Conservation (phyloP, 2,888 invertebrate species). For the Melinaea marsaeus region DNA sequence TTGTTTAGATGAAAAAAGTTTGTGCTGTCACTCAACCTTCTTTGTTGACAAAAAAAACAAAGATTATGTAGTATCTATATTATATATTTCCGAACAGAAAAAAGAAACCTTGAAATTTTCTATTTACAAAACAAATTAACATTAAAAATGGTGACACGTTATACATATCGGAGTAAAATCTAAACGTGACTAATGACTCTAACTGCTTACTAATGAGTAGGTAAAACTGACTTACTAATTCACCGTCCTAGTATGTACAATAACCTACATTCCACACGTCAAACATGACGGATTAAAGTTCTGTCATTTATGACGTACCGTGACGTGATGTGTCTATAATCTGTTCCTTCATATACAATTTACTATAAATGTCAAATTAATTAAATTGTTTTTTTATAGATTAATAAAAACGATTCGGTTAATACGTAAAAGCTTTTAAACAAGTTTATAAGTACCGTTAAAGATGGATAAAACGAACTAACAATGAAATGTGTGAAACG, state of each 20-base stretch:
- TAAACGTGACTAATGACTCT: conserved; percentile 26
- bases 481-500: conserved; percentile 29
- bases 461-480: conserved; percentile 24
- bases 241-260: conserved; percentile 10
- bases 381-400: too few species aligned
- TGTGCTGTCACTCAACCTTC: too few species aligned
- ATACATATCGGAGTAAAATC: conserved; percentile 24
- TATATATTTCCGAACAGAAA: too few species aligned
- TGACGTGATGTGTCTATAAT: too few species aligned
- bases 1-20: too few species aligned
- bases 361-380: not conserved
- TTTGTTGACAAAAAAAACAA: too few species aligned
- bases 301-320: too few species aligned
- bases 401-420: conserved; percentile 14
- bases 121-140: conserved; percentile 3
- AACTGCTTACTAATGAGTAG: conserved; percentile 28
- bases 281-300: too few species aligned
- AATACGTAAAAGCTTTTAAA: conserved; percentile 15
- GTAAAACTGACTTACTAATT: conserved; percentile 24
- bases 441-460: conserved; percentile 25
- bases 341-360: too few species aligned
- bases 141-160: conserved; percentile 21
- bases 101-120: too few species aligned
- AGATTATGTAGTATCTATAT: too few species aligned
- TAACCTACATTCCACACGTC: conserved; percentile 22